Evolutionary conservation across 64 coral and sea anemone species (phyloP).

Genomic region (Montipora foliosa): DNA sequence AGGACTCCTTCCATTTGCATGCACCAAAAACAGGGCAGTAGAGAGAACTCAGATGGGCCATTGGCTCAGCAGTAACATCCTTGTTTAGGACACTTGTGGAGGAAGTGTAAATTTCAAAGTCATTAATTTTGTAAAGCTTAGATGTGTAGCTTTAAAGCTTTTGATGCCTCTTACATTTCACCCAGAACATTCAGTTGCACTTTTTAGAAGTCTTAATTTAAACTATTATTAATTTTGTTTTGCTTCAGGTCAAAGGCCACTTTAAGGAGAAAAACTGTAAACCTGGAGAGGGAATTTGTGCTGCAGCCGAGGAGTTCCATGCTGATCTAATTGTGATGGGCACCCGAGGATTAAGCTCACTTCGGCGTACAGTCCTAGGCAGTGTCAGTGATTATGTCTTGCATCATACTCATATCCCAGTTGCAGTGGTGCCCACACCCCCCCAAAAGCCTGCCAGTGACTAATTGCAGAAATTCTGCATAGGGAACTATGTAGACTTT

Average conservation of each 20-base stretch:
- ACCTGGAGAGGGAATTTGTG: slow-evolving; percentile 35
- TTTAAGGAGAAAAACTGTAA: background rate
- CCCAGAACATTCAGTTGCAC: no score
- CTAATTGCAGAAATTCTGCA: background rate
- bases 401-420: slow-evolving; percentile 34
- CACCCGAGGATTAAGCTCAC: slow-evolving; percentile 6
- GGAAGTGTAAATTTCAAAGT: no score
- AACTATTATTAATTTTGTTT: no score
- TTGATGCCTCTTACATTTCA: no score
- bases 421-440: slow-evolving; percentile 41
- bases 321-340: slow-evolving; percentile 60
- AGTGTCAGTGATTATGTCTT: slow-evolving; percentile 77
- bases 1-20: no score
- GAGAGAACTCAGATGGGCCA: no score
- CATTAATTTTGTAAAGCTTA: no score
- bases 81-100: no score
- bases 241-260: background rate
- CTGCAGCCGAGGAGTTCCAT: background rate
- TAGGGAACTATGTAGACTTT: background rate
- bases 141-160: no score
- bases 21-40: no score
- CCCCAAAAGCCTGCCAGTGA: background rate
- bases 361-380: slow-evolving; percentile 51
- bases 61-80: no score
- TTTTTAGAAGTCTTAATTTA: no score